phyloP scores from a whole-genome alignment of 2,888 invertebrate genomes.

The Polietes domitor region DNA sequence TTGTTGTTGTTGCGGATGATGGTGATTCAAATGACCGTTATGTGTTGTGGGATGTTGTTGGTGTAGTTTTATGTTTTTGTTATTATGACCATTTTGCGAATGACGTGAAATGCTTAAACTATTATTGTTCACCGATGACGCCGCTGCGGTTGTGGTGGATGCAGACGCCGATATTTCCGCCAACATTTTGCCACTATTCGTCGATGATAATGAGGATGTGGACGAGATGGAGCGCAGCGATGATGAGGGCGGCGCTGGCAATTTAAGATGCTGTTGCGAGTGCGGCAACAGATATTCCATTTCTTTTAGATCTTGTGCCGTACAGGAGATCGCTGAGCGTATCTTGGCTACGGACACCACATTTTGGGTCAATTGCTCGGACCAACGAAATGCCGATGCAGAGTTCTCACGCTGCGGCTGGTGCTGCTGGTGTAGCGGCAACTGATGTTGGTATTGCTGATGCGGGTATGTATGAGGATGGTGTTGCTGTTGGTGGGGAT shows the following conservation, averaged over 20 bases:
- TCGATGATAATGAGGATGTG: conserved; percentile 57
- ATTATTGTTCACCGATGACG: conserved; percentile 24
- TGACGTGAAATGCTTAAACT: conserved; percentile 74
- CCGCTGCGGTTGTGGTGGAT: not conserved
- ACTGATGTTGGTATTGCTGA: conserved; percentile 30
- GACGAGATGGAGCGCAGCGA: conserved; percentile 68
- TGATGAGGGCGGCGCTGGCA: conserved; percentile 53
- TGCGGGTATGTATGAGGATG: conserved; percentile 9
- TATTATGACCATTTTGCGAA: conserved; percentile 64
- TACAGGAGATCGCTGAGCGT: conserved; percentile 75
- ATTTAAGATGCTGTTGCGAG: conserved; percentile 57
- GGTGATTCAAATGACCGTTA: conserved; percentile 77
- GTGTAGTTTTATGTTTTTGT: conserved; percentile 57
- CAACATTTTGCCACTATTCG: conserved; percentile 63
- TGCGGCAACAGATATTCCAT: conserved; percentile 80
- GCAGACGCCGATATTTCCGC: conserved; percentile 55
- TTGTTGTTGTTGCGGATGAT: conserved; percentile 67
- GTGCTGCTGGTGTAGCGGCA: conserved; percentile 25
- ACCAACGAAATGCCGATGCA: conserved; percentile 71
- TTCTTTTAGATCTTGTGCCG: conserved; percentile 74
- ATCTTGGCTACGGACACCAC: conserved; percentile 74
- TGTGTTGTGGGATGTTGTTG: conserved; percentile 70
- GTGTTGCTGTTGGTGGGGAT: conserved; percentile 37
- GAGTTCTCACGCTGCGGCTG: conserved; percentile 44
- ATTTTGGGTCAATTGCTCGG: conserved; percentile 75